Percentiles rank a stretch among this genome's conserved stretches.
Evolutionary conservation across 2,888 invertebrate species (phyloP).

Genomic region (Patella ulyssiponensis): DNA sequence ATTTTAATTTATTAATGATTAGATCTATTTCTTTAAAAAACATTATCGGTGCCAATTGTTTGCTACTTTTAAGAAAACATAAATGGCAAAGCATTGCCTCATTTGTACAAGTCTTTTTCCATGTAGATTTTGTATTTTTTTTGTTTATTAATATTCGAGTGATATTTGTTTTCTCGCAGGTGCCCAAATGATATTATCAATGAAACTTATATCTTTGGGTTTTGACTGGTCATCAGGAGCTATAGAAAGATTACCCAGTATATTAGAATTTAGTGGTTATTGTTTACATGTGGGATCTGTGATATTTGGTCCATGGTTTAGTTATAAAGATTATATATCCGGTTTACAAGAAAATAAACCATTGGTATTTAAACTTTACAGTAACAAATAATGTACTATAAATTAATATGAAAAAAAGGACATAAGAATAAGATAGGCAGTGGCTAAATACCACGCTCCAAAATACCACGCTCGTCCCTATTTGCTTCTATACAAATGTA

Average conservation of each 20-base stretch:
- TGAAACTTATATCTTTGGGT: conserved; percentile 88
- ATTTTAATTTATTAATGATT: neutral
- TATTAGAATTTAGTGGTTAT: conserved; percentile 83
- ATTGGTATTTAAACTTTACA: conserved; percentile 17
- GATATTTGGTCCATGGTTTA: conserved; percentile 93
- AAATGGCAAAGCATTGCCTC: neutral
- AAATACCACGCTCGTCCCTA: too few species aligned
- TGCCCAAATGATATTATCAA: conserved; percentile 90
- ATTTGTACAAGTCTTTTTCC: neutral
- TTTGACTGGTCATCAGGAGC: conserved; percentile 78
- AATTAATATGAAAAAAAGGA: too few species aligned
- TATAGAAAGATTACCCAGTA: conserved; percentile 69
- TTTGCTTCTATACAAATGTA: too few species aligned
- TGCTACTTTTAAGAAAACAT: neutral
- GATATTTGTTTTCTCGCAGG: conserved; percentile 74
- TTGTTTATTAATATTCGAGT: too few species aligned
- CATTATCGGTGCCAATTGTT: too few species aligned
- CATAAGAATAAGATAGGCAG: too few species aligned
- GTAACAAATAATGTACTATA: too few species aligned
- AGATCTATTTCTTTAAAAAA: conserved; percentile 3
- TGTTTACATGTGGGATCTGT: conserved; percentile 85
- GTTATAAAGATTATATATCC: conserved; percentile 66
- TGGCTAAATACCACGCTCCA: too few species aligned
- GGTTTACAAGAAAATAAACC: conserved; percentile 46
- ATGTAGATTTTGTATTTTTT: too few species aligned